These are phyloP conservation scores for Blennius ocellaris DNA, from an alignment of 2,113 vertebrate species.

Conservation along the genomic window DNA sequence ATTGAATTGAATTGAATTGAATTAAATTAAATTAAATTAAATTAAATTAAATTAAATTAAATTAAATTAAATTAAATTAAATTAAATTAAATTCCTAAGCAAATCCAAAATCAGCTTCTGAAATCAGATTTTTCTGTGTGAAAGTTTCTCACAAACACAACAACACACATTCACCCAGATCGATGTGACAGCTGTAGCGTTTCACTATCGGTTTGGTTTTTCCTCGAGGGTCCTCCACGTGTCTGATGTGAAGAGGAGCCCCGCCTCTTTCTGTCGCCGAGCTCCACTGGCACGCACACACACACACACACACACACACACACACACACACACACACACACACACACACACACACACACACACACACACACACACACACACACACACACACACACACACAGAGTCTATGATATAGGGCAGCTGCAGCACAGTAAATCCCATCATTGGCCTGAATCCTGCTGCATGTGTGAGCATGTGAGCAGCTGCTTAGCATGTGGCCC, in stretches of 20 bases:
- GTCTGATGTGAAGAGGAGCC: constrained; percentile 27
- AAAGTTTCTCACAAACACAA: constrained; percentile 21
- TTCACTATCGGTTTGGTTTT: not conserved
- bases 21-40: too few species aligned
- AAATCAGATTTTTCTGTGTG: too few species aligned
- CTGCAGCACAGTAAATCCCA: constrained; percentile 78
- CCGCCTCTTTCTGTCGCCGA: constrained; percentile 28
- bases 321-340: constrained; percentile 4
- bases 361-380: constrained; percentile 3
- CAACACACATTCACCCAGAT: constrained; percentile 10
- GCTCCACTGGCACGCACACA: not conserved
- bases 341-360: not conserved
- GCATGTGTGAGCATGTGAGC: constrained; percentile 71
- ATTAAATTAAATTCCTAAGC: too few species aligned
- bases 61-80: too few species aligned
- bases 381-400: too few species aligned
- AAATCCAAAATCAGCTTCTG: too few species aligned
- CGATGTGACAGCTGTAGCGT: constrained; percentile 15
- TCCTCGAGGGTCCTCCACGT: constrained; percentile 30
- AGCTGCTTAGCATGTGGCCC: constrained; percentile 57
- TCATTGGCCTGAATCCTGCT: constrained; percentile 64
- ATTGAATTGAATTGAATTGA: too few species aligned
- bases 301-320: constrained; percentile 11
- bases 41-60: too few species aligned
- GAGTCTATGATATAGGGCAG: constrained; percentile 81